These are phyloP conservation scores for Matsumurasca onukii DNA, from an alignment of 1,140 invertebrate species.

Conservation along the genomic window DNA sequence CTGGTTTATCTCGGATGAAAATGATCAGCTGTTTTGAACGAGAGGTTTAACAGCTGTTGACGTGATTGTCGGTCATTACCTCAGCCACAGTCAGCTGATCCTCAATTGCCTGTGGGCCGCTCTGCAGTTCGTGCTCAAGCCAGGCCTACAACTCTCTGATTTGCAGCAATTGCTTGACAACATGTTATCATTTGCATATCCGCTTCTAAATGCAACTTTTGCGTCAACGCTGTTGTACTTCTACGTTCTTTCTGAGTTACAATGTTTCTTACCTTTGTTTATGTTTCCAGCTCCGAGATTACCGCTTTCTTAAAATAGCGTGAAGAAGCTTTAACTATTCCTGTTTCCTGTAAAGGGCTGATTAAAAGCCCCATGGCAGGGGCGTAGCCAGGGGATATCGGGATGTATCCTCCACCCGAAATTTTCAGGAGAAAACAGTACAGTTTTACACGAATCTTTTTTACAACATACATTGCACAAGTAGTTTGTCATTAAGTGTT, in stretches of 20 bases:
- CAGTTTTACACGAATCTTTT: too few species aligned
- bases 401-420: too few species aligned
- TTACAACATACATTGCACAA: too few species aligned
- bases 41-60: not conserved
- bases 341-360: too few species aligned
- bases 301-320: too few species aligned
- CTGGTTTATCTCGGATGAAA: not conserved
- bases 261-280: too few species aligned
- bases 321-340: too few species aligned
- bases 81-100: not conserved
- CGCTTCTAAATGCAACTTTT: not conserved
- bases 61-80: constrained; percentile 6
- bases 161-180: constrained; percentile 2
- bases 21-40: not conserved
- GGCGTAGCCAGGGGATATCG: too few species aligned
- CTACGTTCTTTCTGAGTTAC: not conserved
- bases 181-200: not conserved
- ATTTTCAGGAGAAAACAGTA: too few species aligned
- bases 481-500: too few species aligned
- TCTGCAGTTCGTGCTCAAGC: constrained; percentile 7
- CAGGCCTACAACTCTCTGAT: constrained; percentile 9
- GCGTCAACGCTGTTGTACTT: not conserved
- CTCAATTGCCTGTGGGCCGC: constrained; percentile 12
- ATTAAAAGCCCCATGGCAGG: too few species aligned
- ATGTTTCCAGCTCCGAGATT: too few species aligned